These are phyloP conservation scores for Accipiter badius DNA, from an alignment of 2,797 vertebrate genomes.

Conservation along the genomic window DNA sequence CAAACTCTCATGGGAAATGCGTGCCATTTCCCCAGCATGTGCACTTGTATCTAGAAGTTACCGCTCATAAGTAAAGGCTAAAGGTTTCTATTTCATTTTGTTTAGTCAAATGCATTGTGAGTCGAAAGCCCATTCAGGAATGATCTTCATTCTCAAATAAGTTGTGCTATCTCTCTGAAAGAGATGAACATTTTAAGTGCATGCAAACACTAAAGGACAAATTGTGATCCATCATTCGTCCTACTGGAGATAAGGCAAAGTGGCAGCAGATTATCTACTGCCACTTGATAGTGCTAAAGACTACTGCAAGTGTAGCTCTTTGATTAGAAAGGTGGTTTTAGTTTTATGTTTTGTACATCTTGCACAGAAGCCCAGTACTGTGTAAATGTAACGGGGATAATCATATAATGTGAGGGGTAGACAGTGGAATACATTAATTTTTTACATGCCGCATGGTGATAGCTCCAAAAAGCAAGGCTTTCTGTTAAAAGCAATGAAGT, in stretches of 20 bases:
- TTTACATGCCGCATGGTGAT: not conserved
- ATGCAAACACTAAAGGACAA: not conserved
- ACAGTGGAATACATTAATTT: not conserved
- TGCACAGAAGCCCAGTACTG: not conserved
- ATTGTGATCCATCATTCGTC: not conserved
- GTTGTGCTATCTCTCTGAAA: not conserved
- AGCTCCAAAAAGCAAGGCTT: not conserved
- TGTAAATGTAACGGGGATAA: not conserved
- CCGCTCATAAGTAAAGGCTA: not conserved
- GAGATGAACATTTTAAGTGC: not conserved
- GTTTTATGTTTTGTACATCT: not conserved
- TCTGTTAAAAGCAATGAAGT: not conserved
- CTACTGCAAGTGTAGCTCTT: not conserved
- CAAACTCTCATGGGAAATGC: not conserved
- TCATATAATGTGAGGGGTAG: not conserved
- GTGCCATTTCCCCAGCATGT: not conserved
- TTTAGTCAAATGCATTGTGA: not conserved
- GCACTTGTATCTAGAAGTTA: not conserved
- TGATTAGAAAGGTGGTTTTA: not conserved
- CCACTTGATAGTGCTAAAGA: not conserved
- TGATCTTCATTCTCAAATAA: not conserved
- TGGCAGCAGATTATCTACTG: not conserved
- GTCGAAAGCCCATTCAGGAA: not conserved
- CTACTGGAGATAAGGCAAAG: not conserved
- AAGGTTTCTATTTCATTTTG: not conserved